A percentile compares a stretch with the other conserved stretches of the same genome.
Conservation (phyloP, 2,113 vertebrate species). For the Periophthalmus modestus region DNA sequence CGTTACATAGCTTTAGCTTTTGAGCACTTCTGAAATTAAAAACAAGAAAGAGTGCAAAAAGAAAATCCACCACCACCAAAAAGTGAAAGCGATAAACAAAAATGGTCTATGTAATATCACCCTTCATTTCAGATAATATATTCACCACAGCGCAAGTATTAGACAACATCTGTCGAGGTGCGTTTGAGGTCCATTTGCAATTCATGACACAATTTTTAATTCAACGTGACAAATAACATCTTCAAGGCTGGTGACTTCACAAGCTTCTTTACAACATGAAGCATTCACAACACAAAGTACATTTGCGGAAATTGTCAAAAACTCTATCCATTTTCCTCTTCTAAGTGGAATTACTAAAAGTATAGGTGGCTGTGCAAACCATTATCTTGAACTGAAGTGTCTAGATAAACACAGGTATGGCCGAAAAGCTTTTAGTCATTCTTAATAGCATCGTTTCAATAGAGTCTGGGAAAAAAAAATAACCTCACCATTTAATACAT, state of each 20-base stretch:
- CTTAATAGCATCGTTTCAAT: not conserved
- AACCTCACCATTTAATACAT: not conserved
- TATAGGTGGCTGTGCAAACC: not conserved
- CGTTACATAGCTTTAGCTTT: too few species aligned
- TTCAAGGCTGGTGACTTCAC: conserved; percentile 3
- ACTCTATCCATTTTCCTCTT: not conserved
- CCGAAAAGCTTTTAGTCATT: not conserved
- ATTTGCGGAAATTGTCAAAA: not conserved
- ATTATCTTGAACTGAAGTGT: not conserved
- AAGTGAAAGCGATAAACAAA: not conserved
- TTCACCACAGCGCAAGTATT: conserved; percentile 10
- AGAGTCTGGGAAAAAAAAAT: not conserved
- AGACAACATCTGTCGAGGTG: conserved; percentile 27
- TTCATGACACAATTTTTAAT: not conserved
- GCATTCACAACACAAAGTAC: not conserved
- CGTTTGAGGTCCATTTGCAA: conserved; percentile 8
- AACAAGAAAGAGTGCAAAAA: not conserved
- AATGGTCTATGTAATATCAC: conserved; percentile 9
- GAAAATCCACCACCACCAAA: not conserved
- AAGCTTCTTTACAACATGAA: not conserved
- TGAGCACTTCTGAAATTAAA: not conserved
- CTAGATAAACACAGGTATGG: not conserved
- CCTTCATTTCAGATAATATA: conserved; percentile 7
- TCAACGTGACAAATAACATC: not conserved
- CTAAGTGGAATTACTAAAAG: not conserved